Conservation (phyloP, 1,140 invertebrate species). For the Sycophaga agraensis region DNA sequence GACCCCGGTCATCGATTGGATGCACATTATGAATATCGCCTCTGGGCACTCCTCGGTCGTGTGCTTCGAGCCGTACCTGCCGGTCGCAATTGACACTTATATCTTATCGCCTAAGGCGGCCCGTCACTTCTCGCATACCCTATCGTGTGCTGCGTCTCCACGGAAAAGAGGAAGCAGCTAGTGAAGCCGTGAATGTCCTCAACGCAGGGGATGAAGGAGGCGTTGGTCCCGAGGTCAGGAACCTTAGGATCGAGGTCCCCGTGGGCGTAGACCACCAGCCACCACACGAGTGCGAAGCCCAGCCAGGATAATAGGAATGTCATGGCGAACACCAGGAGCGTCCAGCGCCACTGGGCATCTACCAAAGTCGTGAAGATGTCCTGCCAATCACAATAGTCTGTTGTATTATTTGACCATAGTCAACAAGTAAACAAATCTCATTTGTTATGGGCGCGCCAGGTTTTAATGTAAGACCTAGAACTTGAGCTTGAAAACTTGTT, state of each 20-base stretch:
- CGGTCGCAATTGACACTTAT: too few relatives aligned
- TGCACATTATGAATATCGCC: slow-evolving; percentile 94
- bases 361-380: slow-evolving; percentile 85
- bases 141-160: slow-evolving; percentile 91
- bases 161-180: slow-evolving; percentile 87
- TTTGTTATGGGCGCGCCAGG: too few relatives aligned
- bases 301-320: slow-evolving; percentile 92
- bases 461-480: too few relatives aligned
- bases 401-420: too few relatives aligned
- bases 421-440: too few relatives aligned
- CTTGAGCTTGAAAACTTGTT: too few relatives aligned
- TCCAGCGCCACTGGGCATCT: slow-evolving; percentile 96
- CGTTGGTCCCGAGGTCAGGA: slow-evolving; percentile 53
- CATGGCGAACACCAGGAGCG: slow-evolving; percentile 88
- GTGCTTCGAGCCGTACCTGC: slow-evolving; percentile 48
- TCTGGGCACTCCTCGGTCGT: slow-evolving; percentile 95
- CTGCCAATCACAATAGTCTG: too few relatives aligned
- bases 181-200: slow-evolving; percentile 80
- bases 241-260: slow-evolving; percentile 82
- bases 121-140: too few relatives aligned
- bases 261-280: slow-evolving; percentile 89
- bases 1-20: slow-evolving; percentile 94
- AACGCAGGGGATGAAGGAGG: slow-evolving; percentile 81
- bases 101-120: too few relatives aligned
- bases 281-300: slow-evolving; percentile 90